Base-by-base conservation (phyloP, 2,113 vertebrate genomes). In the Equus quagga region DNA sequence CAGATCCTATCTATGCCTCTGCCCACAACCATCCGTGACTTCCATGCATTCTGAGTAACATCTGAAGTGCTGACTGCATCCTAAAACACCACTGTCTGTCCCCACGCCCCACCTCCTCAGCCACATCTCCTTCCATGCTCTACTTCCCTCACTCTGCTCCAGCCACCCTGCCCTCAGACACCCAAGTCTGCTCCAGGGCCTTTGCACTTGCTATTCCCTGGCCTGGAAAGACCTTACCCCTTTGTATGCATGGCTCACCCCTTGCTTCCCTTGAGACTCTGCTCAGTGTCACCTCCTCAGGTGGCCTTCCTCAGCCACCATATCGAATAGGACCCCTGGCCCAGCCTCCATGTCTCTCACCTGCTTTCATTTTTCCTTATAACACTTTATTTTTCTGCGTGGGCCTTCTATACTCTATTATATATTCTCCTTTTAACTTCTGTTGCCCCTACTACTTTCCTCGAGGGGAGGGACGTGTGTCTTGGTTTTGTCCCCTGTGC, bases 51-150 rank as follows among this genome's bases (percentile, higher is more conserved):
- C 54, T 46, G 62, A 60, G 51, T 28, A 26, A 8, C 31, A 49
- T 2, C 36, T 3, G 3, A 15, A 58, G 60, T 2, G 1, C 31
- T 10, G 0, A 0, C 12, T 33, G 21, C 62, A 58, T 65, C 33
- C 76, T 1, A 46, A 14, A 23, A 31, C 0, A 70, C 31, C 28
- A 9, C 3, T 0, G 0, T 28, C 36, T 54, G 36, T 51, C 41
- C 36, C 13, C 12, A 1, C 2, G 12, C 31, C 49, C 41, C 26
- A 2, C 12, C 33, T 72, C 23, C 58, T 33, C 17, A 1, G 18
- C 84, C 28, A 8, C 6, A 8, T 5, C 44, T 13, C 75, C 23
- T 80, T 18, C 46, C 46, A 19, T 13, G 46, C 46, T 46, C 44
- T 12, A 15, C 31, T 80, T 44, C 14, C 41, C 36, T 76, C 58